Conservation (phyloP, 2,797 vertebrate genomes). For the Cryptoprocta ferox region DNA sequence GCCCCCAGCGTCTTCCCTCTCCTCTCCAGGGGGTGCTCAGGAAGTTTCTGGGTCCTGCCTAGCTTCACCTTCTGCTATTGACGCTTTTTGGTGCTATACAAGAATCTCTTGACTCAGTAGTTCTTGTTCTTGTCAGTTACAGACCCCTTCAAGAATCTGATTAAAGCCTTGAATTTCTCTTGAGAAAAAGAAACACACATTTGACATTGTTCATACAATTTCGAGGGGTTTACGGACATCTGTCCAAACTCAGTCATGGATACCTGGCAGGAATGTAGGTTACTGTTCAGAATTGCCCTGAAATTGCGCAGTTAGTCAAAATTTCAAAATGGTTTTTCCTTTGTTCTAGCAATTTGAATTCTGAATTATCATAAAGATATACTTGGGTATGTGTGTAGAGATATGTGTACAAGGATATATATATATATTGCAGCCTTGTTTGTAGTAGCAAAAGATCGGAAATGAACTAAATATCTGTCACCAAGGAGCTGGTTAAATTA, state of each 20-base stretch:
- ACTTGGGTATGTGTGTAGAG: background rate
- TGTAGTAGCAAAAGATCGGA: background rate
- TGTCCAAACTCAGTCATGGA: background rate
- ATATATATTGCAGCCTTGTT: background rate
- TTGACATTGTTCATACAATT: constrained; percentile 14
- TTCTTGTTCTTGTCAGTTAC: background rate
- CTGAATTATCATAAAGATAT: background rate
- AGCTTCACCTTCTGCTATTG: background rate
- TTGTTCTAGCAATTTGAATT: constrained; percentile 15
- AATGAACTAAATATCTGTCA: background rate
- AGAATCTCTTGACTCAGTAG: background rate
- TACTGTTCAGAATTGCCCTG: background rate
- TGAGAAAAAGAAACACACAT: background rate
- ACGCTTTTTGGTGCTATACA: background rate
- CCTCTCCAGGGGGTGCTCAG: background rate
- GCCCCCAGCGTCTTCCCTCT: background rate
- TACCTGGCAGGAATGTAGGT: background rate
- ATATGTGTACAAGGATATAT: background rate
- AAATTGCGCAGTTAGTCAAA: background rate
- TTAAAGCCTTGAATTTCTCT: background rate
- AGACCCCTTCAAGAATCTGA: background rate
- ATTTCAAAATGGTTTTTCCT: background rate
- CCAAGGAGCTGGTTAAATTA: background rate
- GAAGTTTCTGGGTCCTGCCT: background rate
- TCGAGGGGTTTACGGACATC: background rate